Evolutionary conservation across 1,140 invertebrate species (phyloP).

Genomic region (Dendroctonus ponderosae): DNA sequence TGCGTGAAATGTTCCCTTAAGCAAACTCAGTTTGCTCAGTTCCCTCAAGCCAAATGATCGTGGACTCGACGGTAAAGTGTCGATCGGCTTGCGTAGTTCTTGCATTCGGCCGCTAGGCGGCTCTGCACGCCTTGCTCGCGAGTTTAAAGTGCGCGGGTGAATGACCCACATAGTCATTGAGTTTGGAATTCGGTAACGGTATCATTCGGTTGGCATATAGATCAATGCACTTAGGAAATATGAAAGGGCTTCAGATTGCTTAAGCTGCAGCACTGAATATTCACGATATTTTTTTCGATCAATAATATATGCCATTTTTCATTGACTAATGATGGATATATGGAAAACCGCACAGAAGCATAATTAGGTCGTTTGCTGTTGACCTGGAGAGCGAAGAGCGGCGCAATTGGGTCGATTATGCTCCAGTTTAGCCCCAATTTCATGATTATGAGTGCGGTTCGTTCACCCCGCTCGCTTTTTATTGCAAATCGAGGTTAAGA

Average conservation of each 20-base stretch:
- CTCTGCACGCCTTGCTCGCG: slow-evolving; percentile 3
- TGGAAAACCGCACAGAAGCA: background rate
- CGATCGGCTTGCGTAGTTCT: background rate
- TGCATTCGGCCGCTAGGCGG: slow-evolving; percentile 5
- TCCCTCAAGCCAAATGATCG: too few relatives aligned
- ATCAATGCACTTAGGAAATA: slow-evolving; percentile 28
- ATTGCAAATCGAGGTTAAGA: slow-evolving; percentile 26
- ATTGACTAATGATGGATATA: too few relatives aligned
- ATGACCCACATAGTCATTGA: slow-evolving; percentile 24
- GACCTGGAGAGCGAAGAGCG: background rate
- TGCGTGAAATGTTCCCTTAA: too few relatives aligned
- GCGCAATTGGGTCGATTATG: slow-evolving; percentile 21
- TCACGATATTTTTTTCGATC: background rate
- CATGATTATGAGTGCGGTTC: slow-evolving; percentile 16
- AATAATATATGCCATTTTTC: background rate
- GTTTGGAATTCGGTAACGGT: slow-evolving; percentile 34
- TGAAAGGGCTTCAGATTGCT: slow-evolving; percentile 6
- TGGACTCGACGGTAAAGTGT: too few relatives aligned
- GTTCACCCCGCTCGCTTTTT: slow-evolving; percentile 24
- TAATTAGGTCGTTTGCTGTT: background rate
- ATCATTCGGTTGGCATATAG: slow-evolving; percentile 30
- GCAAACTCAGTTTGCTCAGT: too few relatives aligned
- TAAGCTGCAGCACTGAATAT: background rate
- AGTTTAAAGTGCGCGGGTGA: slow-evolving; percentile 26
- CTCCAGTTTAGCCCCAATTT: slow-evolving; percentile 23